Percentiles rank a stretch among this genome's conserved stretches.
Evolutionary conservation across 2,888 invertebrate species (phyloP).

Genomic region (Stomorhina lunata): DNA sequence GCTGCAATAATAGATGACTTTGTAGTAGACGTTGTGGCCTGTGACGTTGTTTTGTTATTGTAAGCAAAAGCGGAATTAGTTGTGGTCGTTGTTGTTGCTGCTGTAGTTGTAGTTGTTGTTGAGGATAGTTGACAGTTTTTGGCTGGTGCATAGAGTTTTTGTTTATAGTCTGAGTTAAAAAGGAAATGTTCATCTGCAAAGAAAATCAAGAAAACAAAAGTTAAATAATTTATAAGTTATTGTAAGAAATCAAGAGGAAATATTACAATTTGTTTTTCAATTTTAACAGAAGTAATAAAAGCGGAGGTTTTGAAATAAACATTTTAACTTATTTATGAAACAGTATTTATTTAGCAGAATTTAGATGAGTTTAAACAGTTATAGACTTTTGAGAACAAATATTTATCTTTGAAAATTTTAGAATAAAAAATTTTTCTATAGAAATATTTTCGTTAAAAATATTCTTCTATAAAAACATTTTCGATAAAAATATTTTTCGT

Average conservation of each 20-base stretch:
- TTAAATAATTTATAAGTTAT: slow-evolving; percentile 9
- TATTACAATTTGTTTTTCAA: too few relatives aligned
- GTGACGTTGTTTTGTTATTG: slow-evolving; percentile 39
- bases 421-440: too few relatives aligned
- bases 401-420: too few relatives aligned
- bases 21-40: slow-evolving; percentile 70
- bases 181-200: slow-evolving; percentile 72
- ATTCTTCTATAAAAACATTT: too few relatives aligned
- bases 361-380: too few relatives aligned
- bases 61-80: slow-evolving; percentile 32
- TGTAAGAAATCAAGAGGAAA: neutral
- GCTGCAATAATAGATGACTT: slow-evolving; percentile 69
- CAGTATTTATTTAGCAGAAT: too few relatives aligned
- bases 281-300: too few relatives aligned
- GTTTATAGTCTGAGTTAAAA: slow-evolving; percentile 62
- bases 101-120: neutral
- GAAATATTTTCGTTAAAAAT: too few relatives aligned
- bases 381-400: too few relatives aligned
- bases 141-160: slow-evolving; percentile 62
- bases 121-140: slow-evolving; percentile 67
- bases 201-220: slow-evolving; percentile 20
- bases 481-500: too few relatives aligned
- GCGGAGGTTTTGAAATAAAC: too few relatives aligned
- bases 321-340: too few relatives aligned
- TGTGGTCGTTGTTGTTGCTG: slow-evolving; percentile 25